phyloP scores from a whole-genome alignment of 2,797 vertebrate genomes.

The Galaxias olidus region DNA sequence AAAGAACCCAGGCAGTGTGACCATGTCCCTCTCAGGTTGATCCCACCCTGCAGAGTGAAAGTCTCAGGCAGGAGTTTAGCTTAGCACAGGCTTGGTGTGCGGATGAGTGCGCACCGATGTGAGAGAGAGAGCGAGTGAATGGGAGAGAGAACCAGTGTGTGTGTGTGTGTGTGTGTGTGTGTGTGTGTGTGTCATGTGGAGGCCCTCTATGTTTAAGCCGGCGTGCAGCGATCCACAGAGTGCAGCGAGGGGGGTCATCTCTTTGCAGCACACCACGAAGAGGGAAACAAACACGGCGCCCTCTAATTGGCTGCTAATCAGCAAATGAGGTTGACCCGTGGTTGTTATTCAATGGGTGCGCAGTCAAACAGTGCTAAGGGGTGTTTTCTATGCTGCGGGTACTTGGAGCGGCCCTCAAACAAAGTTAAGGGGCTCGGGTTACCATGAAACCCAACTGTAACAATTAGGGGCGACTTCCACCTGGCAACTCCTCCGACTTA shows the following conservation, averaged over 20 bases:
- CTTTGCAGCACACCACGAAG: conserved; percentile 37
- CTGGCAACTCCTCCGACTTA: background rate
- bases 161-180: conserved; percentile 34
- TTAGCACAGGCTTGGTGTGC: background rate
- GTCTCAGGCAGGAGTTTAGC: no score
- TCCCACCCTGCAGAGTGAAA: no score
- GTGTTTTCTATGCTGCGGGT: conserved; percentile 23
- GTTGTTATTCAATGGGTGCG: background rate
- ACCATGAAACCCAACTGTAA: conserved; percentile 26
- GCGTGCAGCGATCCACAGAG: conserved; percentile 52
- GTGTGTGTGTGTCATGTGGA: conserved; percentile 61
- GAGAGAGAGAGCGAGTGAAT: conserved; percentile 2
- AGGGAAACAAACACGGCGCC: conserved; percentile 62
- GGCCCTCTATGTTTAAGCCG: conserved; percentile 57
- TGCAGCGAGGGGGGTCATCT: conserved; percentile 46
- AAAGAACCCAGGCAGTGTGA: no score
- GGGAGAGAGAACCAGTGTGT: conserved; percentile 24
- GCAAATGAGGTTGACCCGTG: conserved; percentile 44
- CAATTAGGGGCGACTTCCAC: conserved; percentile 27
- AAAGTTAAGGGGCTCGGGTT: conserved; percentile 26
- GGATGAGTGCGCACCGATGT: no score
- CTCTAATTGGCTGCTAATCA: conserved; percentile 70
- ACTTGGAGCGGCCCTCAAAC: conserved; percentile 10
- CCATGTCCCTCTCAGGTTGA: no score
- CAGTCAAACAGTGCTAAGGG: background rate